Conservation (phyloP, 2,888 invertebrate genomes). For the Caenorhabditis wallacei region DNA sequence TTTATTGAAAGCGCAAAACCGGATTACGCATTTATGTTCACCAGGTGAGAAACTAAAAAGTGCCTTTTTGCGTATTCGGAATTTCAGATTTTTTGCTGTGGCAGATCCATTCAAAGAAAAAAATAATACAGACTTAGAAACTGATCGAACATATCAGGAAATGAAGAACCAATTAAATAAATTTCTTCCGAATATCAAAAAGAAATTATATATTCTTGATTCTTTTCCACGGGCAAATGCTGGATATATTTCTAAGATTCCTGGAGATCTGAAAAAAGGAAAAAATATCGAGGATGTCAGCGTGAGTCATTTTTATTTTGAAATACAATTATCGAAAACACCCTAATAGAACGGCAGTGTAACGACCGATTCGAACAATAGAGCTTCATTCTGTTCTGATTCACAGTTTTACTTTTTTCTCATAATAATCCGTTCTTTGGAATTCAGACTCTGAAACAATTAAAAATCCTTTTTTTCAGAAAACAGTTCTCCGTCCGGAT, state of each 20-base stretch:
- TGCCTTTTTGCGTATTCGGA: neutral
- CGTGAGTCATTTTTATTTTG: constrained; percentile 8
- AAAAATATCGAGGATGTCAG: constrained; percentile 31
- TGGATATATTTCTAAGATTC: constrained; percentile 12
- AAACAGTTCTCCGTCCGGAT: constrained; percentile 11
- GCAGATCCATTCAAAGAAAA: constrained; percentile 23
- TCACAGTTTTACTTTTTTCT: too few relatives aligned
- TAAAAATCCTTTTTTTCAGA: too few relatives aligned
- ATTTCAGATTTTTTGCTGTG: constrained; percentile 36
- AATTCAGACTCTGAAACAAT: too few relatives aligned
- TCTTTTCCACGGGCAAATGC: constrained; percentile 38
- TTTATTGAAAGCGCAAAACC: constrained; percentile 43
- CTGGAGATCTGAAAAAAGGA: constrained; percentile 35
- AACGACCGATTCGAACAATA: too few relatives aligned
- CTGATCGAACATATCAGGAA: constrained; percentile 26
- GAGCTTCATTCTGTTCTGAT: too few relatives aligned
- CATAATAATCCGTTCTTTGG: too few relatives aligned
- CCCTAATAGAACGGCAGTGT: too few relatives aligned
- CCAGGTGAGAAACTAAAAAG: neutral
- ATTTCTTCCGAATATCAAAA: constrained; percentile 49
- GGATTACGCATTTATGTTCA: constrained; percentile 51
- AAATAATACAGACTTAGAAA: constrained; percentile 28
- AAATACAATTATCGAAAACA: neutral
- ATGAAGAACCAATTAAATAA: constrained; percentile 53
- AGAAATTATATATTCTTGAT: constrained; percentile 53